Base-by-base conservation (phyloP, 2,888 invertebrate species). In the Drosophila sordidula region DNA sequence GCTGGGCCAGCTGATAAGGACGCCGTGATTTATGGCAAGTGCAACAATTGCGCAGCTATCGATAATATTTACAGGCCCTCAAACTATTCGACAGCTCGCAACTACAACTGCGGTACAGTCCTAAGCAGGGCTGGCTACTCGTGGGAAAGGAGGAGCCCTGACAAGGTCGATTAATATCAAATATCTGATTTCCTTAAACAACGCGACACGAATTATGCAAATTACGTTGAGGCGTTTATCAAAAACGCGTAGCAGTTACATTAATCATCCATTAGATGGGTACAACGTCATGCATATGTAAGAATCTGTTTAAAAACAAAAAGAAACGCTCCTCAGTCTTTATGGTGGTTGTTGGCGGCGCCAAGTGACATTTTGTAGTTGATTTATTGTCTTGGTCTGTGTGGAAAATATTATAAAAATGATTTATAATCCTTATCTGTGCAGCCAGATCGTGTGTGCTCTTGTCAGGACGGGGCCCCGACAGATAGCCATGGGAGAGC, bases 361-460 rank as follows among this genome's bases (percentile, higher is more conserved):
- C 87, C 83, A 84, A 80, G 52, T 87, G 85, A 85, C 85, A 85
- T 79, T 85, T 79, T 70, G 67, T 56, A 73, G 72, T 85, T 85
- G 87, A 85, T 85, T 85, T 85, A 85, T 85, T 74, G 66, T 78
- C 78, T 70, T 70, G 62, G 69, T 46, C 54, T 75, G 80, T 74
- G 78, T 80, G 81, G 78, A 87, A 83, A 83, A 83, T 84, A 84
- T 79, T 79, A 78, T 81, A 69, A 63, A 84, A 84, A 87, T 84
- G 87, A 84, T 84, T 84, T 84, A 84, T 87, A 84, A 87, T 84
- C 87, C 82, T 87, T 84, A 84, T 84, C 83, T 77, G 51, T 29
- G 56, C 55, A 47, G 69, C 52, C 82, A 70, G 87, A 84, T 87
- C 83, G 81, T 85, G 83, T 76, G 75, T 62, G 75, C 67, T 47